Conservation (phyloP, 2,888 invertebrate genomes). For the Diploptera punctata region DNA sequence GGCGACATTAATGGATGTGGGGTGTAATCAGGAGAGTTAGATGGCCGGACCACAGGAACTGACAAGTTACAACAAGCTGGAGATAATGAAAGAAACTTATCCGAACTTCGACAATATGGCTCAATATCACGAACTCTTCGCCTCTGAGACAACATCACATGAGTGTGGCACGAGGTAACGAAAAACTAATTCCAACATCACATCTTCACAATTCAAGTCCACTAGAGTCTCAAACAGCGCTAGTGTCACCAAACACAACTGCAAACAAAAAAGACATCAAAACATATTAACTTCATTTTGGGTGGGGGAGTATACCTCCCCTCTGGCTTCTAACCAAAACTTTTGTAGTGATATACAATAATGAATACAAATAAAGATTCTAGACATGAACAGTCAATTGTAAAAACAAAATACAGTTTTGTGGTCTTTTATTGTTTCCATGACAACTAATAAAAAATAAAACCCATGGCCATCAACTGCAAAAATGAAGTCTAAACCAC, state of each 20-base stretch:
- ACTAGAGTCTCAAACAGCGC: slow-evolving; percentile 90
- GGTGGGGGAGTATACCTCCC: too few species aligned
- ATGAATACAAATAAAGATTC: too few species aligned
- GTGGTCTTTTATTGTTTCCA: too few species aligned
- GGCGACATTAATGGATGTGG: slow-evolving; percentile 39
- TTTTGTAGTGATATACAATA: too few species aligned
- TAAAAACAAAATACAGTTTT: too few species aligned
- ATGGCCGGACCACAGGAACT: slow-evolving; percentile 43
- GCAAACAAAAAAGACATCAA: slow-evolving; percentile 44
- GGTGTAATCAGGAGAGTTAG: neutral
- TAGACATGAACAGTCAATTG: too few species aligned
- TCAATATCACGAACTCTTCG: slow-evolving; percentile 73
- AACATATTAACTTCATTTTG: neutral
- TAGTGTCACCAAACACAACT: slow-evolving; percentile 87
- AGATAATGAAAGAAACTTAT: slow-evolving; percentile 75
- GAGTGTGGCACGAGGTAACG: slow-evolving; percentile 81
- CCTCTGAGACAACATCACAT: slow-evolving; percentile 82
- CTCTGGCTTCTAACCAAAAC: too few species aligned
- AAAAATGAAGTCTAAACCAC: too few species aligned
- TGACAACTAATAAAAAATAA: too few species aligned
- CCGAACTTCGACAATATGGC: slow-evolving; percentile 74
- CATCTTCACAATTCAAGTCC: slow-evolving; percentile 93
- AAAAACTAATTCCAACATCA: slow-evolving; percentile 90
- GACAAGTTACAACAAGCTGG: slow-evolving; percentile 59
- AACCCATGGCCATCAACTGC: too few species aligned